Percentiles rank a stretch among this genome's conserved stretches.
phyloP scores from a whole-genome alignment of 2,888 invertebrate species.

The Euplexia lucipara region DNA sequence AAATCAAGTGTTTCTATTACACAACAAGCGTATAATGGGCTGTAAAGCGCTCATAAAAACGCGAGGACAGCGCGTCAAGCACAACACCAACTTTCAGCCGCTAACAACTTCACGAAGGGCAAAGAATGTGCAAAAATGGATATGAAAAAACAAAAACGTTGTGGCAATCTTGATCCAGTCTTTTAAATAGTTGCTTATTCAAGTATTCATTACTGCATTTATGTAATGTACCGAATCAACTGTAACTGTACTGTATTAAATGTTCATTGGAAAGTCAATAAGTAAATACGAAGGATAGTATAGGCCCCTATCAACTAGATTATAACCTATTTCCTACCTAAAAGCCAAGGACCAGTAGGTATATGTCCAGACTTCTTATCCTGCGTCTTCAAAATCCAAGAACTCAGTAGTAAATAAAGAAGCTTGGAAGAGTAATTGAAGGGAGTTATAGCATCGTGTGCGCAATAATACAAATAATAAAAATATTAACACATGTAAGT shows the following conservation, averaged over 20 bases:
- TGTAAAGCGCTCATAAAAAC: constrained; percentile 70
- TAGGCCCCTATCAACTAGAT: no score
- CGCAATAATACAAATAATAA: constrained; percentile 65
- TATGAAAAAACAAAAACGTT: constrained; percentile 19
- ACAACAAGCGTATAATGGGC: constrained; percentile 69
- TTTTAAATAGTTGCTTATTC: background rate
- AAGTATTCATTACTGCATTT: background rate
- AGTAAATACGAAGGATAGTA: background rate
- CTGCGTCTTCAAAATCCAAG: constrained; percentile 29
- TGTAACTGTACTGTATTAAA: background rate
- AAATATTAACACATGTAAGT: constrained; percentile 63
- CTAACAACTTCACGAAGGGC: constrained; percentile 51
- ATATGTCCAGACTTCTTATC: constrained; percentile 36
- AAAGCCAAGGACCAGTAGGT: background rate
- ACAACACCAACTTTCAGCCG: constrained; percentile 59
- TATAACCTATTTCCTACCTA: background rate
- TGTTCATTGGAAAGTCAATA: background rate
- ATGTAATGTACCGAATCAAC: background rate
- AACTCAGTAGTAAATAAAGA: constrained; percentile 62
- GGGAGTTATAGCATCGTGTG: constrained; percentile 60
- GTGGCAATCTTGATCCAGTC: background rate
- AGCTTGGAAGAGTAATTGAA: constrained; percentile 61
- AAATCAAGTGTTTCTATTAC: constrained; percentile 66
- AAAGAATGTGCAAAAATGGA: constrained; percentile 35
- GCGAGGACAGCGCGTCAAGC: constrained; percentile 61